Conservation (phyloP, 2,888 invertebrate genomes). For the Stenotaenia linearis region DNA sequence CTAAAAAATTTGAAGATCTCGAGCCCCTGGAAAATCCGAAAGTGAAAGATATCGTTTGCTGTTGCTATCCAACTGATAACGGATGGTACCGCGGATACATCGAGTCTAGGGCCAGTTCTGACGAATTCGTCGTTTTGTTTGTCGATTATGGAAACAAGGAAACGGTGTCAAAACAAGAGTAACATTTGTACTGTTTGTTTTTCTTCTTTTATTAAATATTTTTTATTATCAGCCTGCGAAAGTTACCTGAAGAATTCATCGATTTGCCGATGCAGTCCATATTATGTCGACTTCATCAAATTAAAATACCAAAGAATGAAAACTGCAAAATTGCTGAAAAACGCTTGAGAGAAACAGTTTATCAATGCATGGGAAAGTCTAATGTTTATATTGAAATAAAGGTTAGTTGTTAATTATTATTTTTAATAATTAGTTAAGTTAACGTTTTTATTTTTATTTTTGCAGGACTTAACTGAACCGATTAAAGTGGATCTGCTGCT, state of each 20-base stretch:
- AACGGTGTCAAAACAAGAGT: neutral
- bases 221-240: neutral
- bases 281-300: neutral
- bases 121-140: neutral
- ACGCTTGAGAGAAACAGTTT: neutral
- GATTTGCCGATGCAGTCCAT: neutral
- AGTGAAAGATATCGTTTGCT: neutral
- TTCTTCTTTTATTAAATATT: neutral
- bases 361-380: neutral
- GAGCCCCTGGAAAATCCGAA: neutral
- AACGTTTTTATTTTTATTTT: neutral
- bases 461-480: neutral
- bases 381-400: neutral
- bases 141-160: neutral
- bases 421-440: neutral
- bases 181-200: neutral
- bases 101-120: neutral
- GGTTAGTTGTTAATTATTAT: neutral
- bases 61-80: neutral
- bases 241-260: neutral
- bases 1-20: neutral
- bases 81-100: neutral
- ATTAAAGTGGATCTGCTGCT: neutral
- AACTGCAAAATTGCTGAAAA: neutral
- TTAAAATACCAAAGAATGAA: neutral